Conservation (phyloP, 2,888 invertebrate species). For the Aphodius sticticus region DNA sequence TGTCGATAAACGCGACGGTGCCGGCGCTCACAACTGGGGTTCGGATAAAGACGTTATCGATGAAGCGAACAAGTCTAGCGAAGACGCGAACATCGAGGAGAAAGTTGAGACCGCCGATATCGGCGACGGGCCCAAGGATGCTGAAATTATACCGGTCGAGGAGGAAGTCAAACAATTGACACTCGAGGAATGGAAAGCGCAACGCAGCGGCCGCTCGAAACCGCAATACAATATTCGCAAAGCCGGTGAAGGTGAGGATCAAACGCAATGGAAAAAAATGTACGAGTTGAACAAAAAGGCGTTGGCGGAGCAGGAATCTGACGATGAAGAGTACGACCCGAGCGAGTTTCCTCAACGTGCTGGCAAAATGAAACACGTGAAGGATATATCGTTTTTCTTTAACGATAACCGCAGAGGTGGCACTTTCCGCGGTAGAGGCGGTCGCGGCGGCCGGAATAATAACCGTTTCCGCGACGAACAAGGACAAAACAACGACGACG, state of each 20-base stretch:
- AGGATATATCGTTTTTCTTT: conserved; percentile 84
- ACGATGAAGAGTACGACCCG: conserved; percentile 52
- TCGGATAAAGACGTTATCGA: conserved; percentile 85
- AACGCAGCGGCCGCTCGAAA: conserved; percentile 75
- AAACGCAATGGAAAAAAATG: conserved; percentile 87
- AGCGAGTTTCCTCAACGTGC: conserved; percentile 80
- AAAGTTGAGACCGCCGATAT: conserved; percentile 46
- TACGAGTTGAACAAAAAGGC: conserved; percentile 71
- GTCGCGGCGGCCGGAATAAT: conserved; percentile 59
- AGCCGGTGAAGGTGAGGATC: conserved; percentile 88
- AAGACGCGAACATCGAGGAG: conserved; percentile 46
- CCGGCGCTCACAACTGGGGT: conserved; percentile 92
- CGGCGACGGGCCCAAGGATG: conserved; percentile 35
- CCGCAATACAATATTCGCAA: conserved; percentile 87
- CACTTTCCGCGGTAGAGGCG: conserved; percentile 67
- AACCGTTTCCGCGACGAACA: conserved; percentile 60
- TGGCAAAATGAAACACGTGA: conserved; percentile 79
- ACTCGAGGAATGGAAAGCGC: conserved; percentile 88
- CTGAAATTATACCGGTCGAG: conserved; percentile 59
- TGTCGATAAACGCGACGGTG: conserved; percentile 88
- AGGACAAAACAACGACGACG: conserved; percentile 52
- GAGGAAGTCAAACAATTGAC: conserved; percentile 79
- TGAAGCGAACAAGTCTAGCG: conserved; percentile 44
- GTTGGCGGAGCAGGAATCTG: conserved; percentile 67
- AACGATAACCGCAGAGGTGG: conserved; percentile 76